Base-by-base conservation (phyloP, 2,113 vertebrate genomes). In the Gopherus flavomarginatus region DNA sequence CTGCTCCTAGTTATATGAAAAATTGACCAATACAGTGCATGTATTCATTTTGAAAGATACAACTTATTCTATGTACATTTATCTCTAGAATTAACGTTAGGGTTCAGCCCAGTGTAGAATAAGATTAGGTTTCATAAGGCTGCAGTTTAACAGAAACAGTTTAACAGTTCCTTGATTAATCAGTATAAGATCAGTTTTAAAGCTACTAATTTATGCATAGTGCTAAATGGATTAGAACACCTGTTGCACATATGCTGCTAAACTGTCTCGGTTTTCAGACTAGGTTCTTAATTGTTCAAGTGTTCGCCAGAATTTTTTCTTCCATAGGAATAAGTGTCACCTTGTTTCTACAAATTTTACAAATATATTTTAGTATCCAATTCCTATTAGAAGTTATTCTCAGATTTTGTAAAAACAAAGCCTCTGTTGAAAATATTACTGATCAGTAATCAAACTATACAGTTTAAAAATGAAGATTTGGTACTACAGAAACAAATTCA, bases 181-280 rank as follows among this genome's bases (percentile, higher is more conserved):
- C 77, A 93, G 62, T 42, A 49, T 54, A 90, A 88, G 72, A 54
- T 96, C 92, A 88, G 56, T 92, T 97, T 95, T 87, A 97, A 97
- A 93, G 19, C 10, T 52, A 84, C 31, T 94, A 97, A 96, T 96
- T 97, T 92, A 89, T 75, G 83, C 91, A 92, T 24, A 97, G 54
- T 85, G 89, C 91, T 82, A 47, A 69, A 88, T 7, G 50, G 87
- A 93, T 96, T 69, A 96, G 84, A 90, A 94, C 96, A 96, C 95
- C 94, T 97, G 94, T 84, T 97, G 83, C 12, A 94, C 96, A 95
- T 86, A 95, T 78, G 93, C 35, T 95, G 42, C 87, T 90, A 75
- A 93, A 95, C 5, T 88, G 42, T 75, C 72, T 89, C 87, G 52
- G 75, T 94, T 96, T 95, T 92, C 87, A 95, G 85, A 91, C 19